Conservation (phyloP, 2,113 vertebrate species). For the Cavia aperea region DNA sequence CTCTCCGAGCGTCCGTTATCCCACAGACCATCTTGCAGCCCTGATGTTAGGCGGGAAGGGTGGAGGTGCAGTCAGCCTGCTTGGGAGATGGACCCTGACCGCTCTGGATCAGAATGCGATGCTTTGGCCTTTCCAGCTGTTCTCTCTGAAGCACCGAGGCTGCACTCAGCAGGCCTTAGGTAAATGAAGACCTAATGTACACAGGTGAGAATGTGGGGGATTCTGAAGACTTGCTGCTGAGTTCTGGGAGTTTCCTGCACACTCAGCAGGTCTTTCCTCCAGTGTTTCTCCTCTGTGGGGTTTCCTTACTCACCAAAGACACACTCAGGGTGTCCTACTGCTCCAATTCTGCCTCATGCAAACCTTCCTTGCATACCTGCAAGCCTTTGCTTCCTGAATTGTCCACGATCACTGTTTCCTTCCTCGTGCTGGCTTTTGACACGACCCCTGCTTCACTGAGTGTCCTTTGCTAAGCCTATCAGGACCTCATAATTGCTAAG, state of each 20-base stretch:
- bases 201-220: rapidly evolving
- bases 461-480: not conserved
- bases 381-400: not conserved
- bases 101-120: rapidly evolving
- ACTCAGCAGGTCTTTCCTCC: rapidly evolving
- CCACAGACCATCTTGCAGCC: rapidly evolving
- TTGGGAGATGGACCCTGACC: too few species aligned
- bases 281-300: rapidly evolving
- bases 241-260: rapidly evolving
- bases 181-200: rapidly evolving
- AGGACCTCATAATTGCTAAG: not conserved
- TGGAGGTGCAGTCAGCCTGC: rapidly evolving
- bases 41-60: not conserved
- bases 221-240: not conserved
- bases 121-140: too few species aligned
- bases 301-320: not conserved
- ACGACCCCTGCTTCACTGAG: rapidly evolving
- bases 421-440: not conserved
- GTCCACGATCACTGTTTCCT: rapidly evolving
- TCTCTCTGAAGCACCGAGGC: not conserved
- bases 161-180: not conserved
- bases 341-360: rapidly evolving
- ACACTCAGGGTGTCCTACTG: rapidly evolving
- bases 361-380: rapidly evolving
- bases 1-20: rapidly evolving